Conservation (phyloP, 1,140 invertebrate species). For the Limonius californicus region DNA sequence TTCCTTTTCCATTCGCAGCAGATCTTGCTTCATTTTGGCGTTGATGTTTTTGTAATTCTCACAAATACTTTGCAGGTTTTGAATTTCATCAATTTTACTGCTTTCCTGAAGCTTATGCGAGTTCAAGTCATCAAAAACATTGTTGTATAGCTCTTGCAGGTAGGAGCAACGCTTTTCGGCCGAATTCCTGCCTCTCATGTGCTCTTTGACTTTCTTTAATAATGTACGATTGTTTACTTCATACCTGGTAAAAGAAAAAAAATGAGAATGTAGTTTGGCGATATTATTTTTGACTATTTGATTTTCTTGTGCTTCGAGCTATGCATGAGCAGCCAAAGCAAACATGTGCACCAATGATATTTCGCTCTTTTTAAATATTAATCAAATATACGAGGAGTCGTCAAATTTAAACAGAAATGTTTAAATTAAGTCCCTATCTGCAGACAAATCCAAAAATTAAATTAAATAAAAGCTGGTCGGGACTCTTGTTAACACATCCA, state of each 20-base stretch:
- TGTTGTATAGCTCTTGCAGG: constrained; percentile 4
- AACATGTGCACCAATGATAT: no score
- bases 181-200: background rate
- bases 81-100: background rate
- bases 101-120: background rate
- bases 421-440: no score
- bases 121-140: background rate
- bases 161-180: constrained; percentile 3
- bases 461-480: no score
- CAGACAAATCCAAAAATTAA: no score
- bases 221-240: background rate
- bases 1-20: background rate
- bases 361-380: no score
- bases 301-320: no score
- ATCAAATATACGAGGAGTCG: no score
- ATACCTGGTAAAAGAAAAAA: background rate
- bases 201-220: constrained; percentile 9
- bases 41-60: background rate
- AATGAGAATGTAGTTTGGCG: no score
- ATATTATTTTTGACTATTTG: no score
- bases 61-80: background rate
- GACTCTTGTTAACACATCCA: no score
- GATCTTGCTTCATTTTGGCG: background rate
- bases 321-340: no score
- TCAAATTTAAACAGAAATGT: no score